phyloP scores from a whole-genome alignment of 2,888 invertebrate species.

The Nymphalis polychloros region DNA sequence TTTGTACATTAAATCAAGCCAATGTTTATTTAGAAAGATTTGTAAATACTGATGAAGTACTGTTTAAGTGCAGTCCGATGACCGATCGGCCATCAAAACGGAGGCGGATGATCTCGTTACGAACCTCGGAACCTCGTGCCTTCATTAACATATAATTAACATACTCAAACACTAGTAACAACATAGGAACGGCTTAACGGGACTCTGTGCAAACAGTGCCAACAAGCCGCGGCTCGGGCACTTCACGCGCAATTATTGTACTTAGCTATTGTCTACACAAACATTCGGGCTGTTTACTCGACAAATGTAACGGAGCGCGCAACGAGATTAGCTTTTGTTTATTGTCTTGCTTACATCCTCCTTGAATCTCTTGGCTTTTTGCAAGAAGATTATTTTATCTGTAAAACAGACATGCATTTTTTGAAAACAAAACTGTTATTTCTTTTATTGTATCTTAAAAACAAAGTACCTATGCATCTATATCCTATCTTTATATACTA shows the following conservation, averaged over 20 bases:
- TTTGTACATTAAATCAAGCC: constrained; percentile 35
- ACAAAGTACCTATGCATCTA: too few relatives aligned
- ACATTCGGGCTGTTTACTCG: constrained; percentile 66
- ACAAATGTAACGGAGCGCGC: constrained; percentile 72
- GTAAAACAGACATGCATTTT: constrained; percentile 30
- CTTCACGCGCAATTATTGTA: constrained; percentile 77
- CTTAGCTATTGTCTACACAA: constrained; percentile 76
- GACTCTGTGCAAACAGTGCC: constrained; percentile 54
- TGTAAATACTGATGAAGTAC: constrained; percentile 55
- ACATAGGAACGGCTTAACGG: constrained; percentile 72
- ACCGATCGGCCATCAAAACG: constrained; percentile 51
- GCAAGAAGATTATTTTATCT: constrained; percentile 37
- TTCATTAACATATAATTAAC: constrained; percentile 79
- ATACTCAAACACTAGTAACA: constrained; percentile 77
- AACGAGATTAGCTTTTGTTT: constrained; percentile 75
- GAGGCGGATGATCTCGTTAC: constrained; percentile 72
- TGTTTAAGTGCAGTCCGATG: constrained; percentile 50
- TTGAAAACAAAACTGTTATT: not conserved
- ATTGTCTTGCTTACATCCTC: constrained; percentile 54
- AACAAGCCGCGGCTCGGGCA: constrained; percentile 64
- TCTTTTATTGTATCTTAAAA: not conserved
- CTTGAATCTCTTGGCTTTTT: constrained; percentile 44
- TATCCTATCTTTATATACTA: too few relatives aligned
- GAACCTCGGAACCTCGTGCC: constrained; percentile 46
- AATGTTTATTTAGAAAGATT: constrained; percentile 64